Conservation (phyloP, 2,113 vertebrate species). For the Peromyscus leucopus region DNA sequence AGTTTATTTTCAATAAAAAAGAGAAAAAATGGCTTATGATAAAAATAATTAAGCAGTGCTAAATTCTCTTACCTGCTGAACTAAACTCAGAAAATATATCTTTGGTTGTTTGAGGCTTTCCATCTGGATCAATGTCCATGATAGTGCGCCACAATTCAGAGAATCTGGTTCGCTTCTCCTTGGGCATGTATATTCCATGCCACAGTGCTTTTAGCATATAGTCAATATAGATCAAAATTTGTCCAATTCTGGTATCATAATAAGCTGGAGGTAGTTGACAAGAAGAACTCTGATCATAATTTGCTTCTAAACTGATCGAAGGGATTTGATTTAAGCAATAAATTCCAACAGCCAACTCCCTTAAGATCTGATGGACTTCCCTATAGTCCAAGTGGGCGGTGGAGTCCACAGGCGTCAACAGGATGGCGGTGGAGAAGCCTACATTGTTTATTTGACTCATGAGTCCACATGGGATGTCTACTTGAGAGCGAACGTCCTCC, state of each 20-base stretch:
- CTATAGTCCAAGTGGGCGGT: constrained; percentile 83
- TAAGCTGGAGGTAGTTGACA: constrained; percentile 88
- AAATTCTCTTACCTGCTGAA: constrained; percentile 83
- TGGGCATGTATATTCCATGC: constrained; percentile 87
- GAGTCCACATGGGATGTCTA: constrained; percentile 83
- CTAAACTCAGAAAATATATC: constrained; percentile 85
- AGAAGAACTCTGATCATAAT: constrained; percentile 86
- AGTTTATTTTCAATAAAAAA: not conserved
- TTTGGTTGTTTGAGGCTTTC: constrained; percentile 84
- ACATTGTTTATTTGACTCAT: constrained; percentile 86
- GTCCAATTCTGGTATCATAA: constrained; percentile 85
- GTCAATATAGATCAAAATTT: constrained; percentile 86
- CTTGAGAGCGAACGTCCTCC: constrained; percentile 77
- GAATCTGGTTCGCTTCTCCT: constrained; percentile 85
- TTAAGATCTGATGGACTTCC: constrained; percentile 88
- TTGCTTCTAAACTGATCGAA: constrained; percentile 85
- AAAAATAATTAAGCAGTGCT: constrained; percentile 3
- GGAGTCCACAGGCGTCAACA: constrained; percentile 84
- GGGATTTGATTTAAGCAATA: constrained; percentile 90
- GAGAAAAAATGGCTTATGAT: not conserved
- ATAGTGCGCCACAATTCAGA: constrained; percentile 87
- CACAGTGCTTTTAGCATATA: constrained; percentile 88
- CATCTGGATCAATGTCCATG: constrained; percentile 83
- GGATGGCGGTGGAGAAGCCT: constrained; percentile 75
- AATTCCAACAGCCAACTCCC: constrained; percentile 87